These are phyloP conservation scores for Cremastinae sp. DNA, from an alignment of 2,888 invertebrate species.

Conservation along the genomic window DNA sequence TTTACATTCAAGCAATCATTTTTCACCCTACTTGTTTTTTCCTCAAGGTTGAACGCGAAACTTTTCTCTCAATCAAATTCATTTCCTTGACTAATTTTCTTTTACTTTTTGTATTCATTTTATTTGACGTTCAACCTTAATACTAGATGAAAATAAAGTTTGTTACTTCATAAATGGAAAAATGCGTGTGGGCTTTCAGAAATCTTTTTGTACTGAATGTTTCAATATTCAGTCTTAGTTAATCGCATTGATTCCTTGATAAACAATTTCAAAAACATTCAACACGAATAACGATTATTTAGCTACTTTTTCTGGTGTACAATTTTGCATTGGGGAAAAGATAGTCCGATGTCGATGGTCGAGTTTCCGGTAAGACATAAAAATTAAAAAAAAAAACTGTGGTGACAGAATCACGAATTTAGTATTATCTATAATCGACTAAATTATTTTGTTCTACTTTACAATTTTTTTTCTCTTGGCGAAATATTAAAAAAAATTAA, in stretches of 20 bases:
- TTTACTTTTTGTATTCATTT: background rate
- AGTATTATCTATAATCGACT: too few relatives aligned
- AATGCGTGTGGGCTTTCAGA: slow-evolving; percentile 21
- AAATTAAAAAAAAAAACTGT: background rate
- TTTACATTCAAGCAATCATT: slow-evolving; percentile 18
- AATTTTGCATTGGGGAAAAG: background rate
- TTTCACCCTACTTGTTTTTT: slow-evolving; percentile 46
- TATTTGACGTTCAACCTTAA: slow-evolving; percentile 17
- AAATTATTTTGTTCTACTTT: background rate
- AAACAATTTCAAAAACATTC: background rate
- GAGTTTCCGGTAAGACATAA: background rate
- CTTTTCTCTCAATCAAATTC: background rate
- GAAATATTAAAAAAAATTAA: background rate
- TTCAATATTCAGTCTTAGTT: slow-evolving; percentile 37
- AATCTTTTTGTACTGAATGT: slow-evolving; percentile 8
- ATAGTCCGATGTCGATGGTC: slow-evolving; percentile 28
- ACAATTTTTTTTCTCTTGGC: background rate
- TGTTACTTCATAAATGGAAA: slow-evolving; percentile 21
- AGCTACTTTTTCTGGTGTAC: background rate
- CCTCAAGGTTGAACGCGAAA: slow-evolving; percentile 15
- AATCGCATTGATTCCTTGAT: background rate
- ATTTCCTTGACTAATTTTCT: background rate
- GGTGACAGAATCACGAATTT: slow-evolving; percentile 10
- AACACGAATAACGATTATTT: slow-evolving; percentile 10
- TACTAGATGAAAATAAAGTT: background rate